Percentiles rank a stretch among this genome's conserved stretches.
Evolutionary conservation across 2,888 invertebrate genomes (phyloP).

Genomic region (Trissonchulus latispiculum): DNA sequence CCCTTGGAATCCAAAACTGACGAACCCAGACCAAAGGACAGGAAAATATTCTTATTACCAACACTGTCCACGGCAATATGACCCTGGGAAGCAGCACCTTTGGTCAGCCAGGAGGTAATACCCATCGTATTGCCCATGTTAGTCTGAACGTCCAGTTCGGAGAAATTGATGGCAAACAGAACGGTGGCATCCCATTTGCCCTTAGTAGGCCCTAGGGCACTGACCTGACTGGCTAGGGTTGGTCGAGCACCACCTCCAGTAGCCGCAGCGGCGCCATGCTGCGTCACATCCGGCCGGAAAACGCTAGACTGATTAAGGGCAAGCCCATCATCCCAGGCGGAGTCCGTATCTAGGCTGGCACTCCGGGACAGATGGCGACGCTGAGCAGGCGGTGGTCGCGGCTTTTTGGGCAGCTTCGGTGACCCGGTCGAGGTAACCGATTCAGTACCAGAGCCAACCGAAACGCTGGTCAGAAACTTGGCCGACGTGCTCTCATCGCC

Average conservation of each 20-base stretch:
- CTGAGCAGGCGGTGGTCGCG: neutral
- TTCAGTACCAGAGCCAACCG: constrained; percentile 4
- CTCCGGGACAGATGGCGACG: neutral
- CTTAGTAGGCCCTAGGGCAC: neutral
- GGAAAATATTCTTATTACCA: constrained; percentile 82
- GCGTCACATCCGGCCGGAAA: neutral
- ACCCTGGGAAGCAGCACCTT: constrained; percentile 19
- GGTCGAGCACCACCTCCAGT: neutral
- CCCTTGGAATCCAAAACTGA: constrained; percentile 89
- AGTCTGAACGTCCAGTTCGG: constrained; percentile 89
- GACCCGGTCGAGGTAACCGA: constrained; percentile 15
- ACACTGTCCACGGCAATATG: constrained; percentile 2
- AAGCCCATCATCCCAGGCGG: neutral
- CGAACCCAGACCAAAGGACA: constrained; percentile 73
- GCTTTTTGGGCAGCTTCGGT: neutral
- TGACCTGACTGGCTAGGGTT: neutral
- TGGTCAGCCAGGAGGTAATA: constrained; percentile 63
- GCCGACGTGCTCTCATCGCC: constrained; percentile 62
- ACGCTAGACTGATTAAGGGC: neutral
- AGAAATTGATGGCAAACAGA: constrained; percentile 87
- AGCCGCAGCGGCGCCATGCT: neutral
- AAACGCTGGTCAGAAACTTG: neutral
- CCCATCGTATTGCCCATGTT: constrained; percentile 99
- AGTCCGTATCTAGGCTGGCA: neutral
- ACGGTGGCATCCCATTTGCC: constrained; percentile 80